phyloP scores from a whole-genome alignment of 2,888 invertebrate genomes.

The Oegoconia quadripuncta region DNA sequence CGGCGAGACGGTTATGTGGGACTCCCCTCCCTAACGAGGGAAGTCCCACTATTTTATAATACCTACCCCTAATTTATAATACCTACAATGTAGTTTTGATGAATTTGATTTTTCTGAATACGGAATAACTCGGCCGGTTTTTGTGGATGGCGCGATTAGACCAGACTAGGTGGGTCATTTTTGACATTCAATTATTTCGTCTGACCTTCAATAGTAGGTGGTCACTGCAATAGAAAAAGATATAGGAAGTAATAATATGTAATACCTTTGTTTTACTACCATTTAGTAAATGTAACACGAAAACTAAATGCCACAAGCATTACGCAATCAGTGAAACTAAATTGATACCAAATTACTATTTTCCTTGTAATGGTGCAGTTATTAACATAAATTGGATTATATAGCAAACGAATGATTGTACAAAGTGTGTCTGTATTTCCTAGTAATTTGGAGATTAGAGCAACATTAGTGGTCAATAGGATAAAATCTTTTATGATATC shows the following conservation, averaged over 20 bases:
- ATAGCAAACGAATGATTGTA: neutral
- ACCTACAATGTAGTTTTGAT: too few relatives aligned
- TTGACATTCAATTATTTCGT: conserved; percentile 14
- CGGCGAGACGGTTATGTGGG: too few relatives aligned
- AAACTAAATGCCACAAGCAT: conserved; percentile 23
- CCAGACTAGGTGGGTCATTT: conserved; percentile 16
- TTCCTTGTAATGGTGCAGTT: neutral
- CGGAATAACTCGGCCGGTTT: conserved; percentile 12
- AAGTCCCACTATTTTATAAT: too few relatives aligned
- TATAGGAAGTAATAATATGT: conserved; percentile 43
- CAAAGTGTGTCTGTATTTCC: too few relatives aligned
- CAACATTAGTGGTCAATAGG: too few relatives aligned
- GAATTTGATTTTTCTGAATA: too few relatives aligned
- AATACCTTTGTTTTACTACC: conserved; percentile 29
- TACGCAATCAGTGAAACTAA: neutral
- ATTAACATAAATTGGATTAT: neutral
- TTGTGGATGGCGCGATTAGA: conserved; percentile 6
- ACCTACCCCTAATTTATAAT: too few relatives aligned
- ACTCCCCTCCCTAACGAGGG: too few relatives aligned
- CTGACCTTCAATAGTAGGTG: conserved; percentile 21
- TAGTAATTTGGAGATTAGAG: neutral
- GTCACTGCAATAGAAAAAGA: conserved; percentile 33
- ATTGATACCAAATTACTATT: neutral
- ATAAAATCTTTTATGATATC: too few relatives aligned
- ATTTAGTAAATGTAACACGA: conserved; percentile 12